phyloP scores from a whole-genome alignment of 1,140 invertebrate genomes.

The Pogonognathellus flavescens region DNA sequence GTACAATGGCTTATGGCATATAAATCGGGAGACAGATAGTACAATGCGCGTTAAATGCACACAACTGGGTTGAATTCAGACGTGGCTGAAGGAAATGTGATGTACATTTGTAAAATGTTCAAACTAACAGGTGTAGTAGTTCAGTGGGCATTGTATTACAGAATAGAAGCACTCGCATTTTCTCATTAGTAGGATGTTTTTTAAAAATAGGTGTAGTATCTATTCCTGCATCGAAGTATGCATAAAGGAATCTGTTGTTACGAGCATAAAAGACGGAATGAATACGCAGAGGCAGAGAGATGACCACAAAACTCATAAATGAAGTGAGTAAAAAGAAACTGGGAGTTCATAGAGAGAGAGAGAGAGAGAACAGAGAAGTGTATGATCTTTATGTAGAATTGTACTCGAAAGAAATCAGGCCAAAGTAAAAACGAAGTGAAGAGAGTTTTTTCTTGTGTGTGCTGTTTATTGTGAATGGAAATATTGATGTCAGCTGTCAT shows the following conservation, averaged over 20 bases:
- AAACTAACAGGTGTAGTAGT: neutral
- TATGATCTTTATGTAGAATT: neutral
- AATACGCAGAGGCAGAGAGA: too few species aligned
- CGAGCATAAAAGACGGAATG: too few species aligned
- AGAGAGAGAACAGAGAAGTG: too few species aligned
- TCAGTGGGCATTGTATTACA: too few species aligned
- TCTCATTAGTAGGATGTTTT: neutral
- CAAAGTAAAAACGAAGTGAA: neutral
- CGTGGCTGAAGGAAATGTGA: neutral
- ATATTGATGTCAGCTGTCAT: slow-evolving; percentile 54
- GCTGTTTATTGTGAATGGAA: slow-evolving; percentile 34
- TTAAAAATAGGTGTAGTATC: neutral
- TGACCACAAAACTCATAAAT: neutral
- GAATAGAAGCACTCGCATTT: slow-evolving; percentile 10
- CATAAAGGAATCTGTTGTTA: too few species aligned
- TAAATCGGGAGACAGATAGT: too few species aligned
- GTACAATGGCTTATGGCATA: too few species aligned
- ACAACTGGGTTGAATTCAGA: neutral
- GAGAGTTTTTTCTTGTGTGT: slow-evolving; percentile 14
- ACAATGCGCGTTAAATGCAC: neutral
- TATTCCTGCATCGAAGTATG: neutral
- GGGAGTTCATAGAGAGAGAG: slow-evolving; percentile 4
- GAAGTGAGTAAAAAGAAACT: neutral
- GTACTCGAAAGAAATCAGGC: slow-evolving; percentile 28
- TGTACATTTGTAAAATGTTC: neutral